A percentile compares a stretch with the other conserved stretches of the same genome.
Conservation (phyloP, 2,797 vertebrate genomes). For the Catharus ustulatus region DNA sequence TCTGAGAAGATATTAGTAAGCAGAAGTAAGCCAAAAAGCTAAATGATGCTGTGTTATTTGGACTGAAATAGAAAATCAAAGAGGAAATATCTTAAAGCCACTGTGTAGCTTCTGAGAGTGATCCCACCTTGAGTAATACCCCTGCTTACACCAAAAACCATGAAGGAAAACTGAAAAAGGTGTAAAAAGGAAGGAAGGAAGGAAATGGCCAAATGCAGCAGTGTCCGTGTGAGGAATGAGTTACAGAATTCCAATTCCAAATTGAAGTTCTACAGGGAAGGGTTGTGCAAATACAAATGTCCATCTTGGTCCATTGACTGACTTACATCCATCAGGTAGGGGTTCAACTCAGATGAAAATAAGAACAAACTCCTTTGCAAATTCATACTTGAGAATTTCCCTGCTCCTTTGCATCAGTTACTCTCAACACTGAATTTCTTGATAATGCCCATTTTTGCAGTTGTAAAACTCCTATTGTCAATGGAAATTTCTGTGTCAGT, state of each 20-base stretch:
- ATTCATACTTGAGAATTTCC: not conserved
- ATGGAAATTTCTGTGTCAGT: not conserved
- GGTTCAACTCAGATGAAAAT: not conserved
- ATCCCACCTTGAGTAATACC: not conserved
- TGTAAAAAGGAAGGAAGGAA: not conserved
- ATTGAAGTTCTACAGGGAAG: not conserved
- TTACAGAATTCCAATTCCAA: not conserved
- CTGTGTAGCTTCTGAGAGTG: not conserved
- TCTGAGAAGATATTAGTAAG: not conserved
- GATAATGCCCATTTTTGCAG: not conserved
- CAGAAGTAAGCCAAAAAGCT: not conserved
- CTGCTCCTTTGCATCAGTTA: not conserved
- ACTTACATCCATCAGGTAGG: not conserved
- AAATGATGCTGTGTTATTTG: not conserved
- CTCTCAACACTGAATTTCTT: not conserved
- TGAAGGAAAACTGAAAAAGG: not conserved
- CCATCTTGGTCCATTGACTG: not conserved
- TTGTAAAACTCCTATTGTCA: not conserved
- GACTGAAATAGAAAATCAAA: not conserved
- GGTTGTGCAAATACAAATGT: not conserved
- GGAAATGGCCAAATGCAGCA: not conserved
- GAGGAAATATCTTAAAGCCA: not conserved
- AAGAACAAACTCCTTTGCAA: not conserved
- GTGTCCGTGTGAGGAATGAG: not conserved
- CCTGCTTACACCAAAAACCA: not conserved